These are phyloP conservation scores for Acanthisitta chloris DNA, from an alignment of 2,113 vertebrate genomes.

Conservation along the genomic window DNA sequence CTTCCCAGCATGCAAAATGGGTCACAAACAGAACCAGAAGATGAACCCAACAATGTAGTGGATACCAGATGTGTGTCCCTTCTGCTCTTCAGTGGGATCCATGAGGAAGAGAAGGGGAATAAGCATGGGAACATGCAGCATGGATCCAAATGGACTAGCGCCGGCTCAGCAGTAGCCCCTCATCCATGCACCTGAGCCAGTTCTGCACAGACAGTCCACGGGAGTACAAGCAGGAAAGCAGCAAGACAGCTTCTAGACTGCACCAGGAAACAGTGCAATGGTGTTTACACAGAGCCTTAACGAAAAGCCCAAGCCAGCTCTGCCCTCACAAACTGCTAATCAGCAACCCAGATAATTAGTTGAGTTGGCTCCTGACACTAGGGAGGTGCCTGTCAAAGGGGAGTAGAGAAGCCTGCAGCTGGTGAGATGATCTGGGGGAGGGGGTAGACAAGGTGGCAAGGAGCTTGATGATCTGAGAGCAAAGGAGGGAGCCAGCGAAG, in stretches of 20 bases:
- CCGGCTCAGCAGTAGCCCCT: background rate
- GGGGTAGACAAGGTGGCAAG: background rate
- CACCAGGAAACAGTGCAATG: background rate
- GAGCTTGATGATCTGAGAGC: accelerated
- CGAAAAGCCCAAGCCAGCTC: background rate
- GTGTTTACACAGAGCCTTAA: background rate
- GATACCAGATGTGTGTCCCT: background rate
- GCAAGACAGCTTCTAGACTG: background rate
- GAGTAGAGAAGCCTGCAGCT: background rate
- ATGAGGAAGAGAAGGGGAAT: background rate
- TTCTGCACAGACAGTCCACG: background rate
- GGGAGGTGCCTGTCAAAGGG: background rate
- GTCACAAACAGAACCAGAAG: background rate
- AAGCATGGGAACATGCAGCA: background rate
- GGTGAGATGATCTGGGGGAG: background rate
- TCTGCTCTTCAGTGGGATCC: background rate
- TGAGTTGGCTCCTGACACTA: background rate
- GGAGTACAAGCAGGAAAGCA: background rate
- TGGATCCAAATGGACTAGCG: background rate
- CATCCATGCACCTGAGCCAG: background rate
- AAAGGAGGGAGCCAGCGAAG: background rate
- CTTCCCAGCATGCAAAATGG: background rate
- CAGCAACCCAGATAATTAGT: conserved; percentile 20
- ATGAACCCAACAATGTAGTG: accelerated
- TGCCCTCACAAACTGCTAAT: conserved; percentile 1